Conservation (phyloP, 1,140 invertebrate species). For the Paraescarpia echinospica region DNA sequence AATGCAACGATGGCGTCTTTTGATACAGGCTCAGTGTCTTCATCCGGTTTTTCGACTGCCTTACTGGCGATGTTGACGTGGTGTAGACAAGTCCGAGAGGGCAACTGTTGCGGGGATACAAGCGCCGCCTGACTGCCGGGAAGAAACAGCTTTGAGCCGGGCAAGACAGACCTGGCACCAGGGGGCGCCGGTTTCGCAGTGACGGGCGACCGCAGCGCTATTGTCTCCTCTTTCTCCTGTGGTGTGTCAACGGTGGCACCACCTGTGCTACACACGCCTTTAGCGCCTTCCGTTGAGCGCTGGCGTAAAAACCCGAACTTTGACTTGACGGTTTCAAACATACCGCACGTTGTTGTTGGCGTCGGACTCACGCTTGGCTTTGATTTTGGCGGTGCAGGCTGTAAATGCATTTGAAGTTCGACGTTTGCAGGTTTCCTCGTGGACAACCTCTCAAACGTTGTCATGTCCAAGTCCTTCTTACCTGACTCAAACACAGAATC, state of each 20-base stretch:
- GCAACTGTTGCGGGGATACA: conserved; percentile 15
- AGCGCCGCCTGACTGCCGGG: conserved; percentile 7
- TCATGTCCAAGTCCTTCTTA: not conserved
- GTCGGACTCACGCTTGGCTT: not conserved
- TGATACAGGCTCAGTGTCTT: conserved; percentile 19
- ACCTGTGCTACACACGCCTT: not conserved
- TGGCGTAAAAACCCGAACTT: not conserved
- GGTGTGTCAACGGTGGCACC: not conserved
- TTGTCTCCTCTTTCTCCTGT: not conserved
- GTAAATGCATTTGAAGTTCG: not conserved
- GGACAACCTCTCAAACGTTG: not conserved
- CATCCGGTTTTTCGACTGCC: conserved; percentile 17
- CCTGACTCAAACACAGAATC: not conserved
- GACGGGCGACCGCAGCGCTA: not conserved
- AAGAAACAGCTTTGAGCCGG: conserved; percentile 6
- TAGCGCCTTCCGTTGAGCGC: not conserved
- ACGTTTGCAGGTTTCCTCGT: not conserved
- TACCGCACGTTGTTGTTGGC: not conserved
- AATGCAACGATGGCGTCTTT: conserved; percentile 27
- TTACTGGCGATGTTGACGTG: conserved; percentile 27
- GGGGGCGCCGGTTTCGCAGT: not conserved
- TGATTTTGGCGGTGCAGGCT: not conserved
- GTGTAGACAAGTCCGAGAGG: conserved; percentile 11
- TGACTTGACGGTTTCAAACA: not conserved
- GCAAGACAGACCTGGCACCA: conserved; percentile 1